Base-by-base conservation (phyloP, 2,888 invertebrate genomes). In the Lasius fuliginosus region DNA sequence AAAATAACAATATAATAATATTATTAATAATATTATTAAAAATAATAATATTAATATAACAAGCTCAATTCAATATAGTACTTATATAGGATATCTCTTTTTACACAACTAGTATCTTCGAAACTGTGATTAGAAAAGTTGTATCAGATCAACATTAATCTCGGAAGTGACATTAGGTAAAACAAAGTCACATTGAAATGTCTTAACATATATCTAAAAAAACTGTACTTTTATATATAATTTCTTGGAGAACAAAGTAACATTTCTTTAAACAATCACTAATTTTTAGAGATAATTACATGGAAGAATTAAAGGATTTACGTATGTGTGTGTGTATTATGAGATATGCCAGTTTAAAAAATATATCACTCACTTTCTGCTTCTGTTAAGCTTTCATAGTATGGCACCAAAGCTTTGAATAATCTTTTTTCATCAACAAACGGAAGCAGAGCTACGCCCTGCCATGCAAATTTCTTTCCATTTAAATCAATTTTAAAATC, bases 381-480 rank as follows among this genome's bases (percentile, higher is more conserved):
- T 12, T 96, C 96, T 0, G 98, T 97, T 56, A 99, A 95, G 81
- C 97, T 95, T 0, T 96, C 95, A 92, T 99, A 99, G 89, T 97
- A 98, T 0, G 97, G 97, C 91, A 97, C 96, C 56, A 99, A 95
- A 0, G 99, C 98, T 91, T 97, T 97, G 94, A 98, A 98, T 77
- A 99, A 96, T 85, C 99, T 95, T 83, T 96, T 96, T 95, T 99
- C 99, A 91, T 99, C 99, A 0, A 99, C 99, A 95, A 99, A 99
- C 8, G 99, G 99, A 86, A 99, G 95, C 60, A 99, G 95, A 0
- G 99, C 99, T 1, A 99, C 99, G 65, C 99, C 99, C 95, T 99
- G 99, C 99, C 99, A 99, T 71, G 99, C 99, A 95, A 98, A 99
- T 95, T 99, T 99, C 95, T 99, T 99, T 49, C 99, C 99, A 95